A percentile compares a stretch with the other conserved stretches of the same genome.
phyloP scores from a whole-genome alignment of 2,797 vertebrate species.

The Perodicticus potto region DNA sequence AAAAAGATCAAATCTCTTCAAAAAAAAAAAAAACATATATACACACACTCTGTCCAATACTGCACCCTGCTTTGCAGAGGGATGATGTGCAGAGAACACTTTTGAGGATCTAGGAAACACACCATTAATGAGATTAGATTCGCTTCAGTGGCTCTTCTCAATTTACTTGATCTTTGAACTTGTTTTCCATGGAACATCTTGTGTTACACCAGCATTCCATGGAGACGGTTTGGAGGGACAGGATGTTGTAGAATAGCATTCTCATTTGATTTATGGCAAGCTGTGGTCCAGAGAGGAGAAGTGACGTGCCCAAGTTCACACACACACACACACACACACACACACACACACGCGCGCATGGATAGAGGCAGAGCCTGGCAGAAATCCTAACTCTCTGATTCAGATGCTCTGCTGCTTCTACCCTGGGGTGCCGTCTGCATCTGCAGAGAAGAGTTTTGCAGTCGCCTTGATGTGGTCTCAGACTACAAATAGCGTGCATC shows the following conservation, averaged over 20 bases:
- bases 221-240: not conserved
- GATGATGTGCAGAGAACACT: not conserved
- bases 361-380: not conserved
- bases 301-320: slow-evolving; percentile 49
- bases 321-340: not conserved
- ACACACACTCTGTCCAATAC: not conserved
- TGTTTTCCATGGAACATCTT: not conserved
- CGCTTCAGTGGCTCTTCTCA: not conserved
- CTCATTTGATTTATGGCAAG: not conserved
- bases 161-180: not conserved
- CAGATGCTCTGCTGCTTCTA: not conserved
- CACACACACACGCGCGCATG: not conserved
- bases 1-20: not conserved
- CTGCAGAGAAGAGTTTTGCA: slow-evolving; percentile 33
- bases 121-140: not conserved
- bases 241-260: not conserved
- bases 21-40: not conserved
- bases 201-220: not conserved
- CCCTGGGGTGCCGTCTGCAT: not conserved
- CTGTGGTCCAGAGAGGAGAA: not conserved
- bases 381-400: slow-evolving; percentile 27
- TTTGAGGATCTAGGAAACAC: not conserved
- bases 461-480: not conserved
- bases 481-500: slow-evolving; percentile 34
- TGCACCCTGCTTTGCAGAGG: not conserved